Base-by-base conservation (phyloP, 2,888 invertebrate species). In the Laothoe populi region DNA sequence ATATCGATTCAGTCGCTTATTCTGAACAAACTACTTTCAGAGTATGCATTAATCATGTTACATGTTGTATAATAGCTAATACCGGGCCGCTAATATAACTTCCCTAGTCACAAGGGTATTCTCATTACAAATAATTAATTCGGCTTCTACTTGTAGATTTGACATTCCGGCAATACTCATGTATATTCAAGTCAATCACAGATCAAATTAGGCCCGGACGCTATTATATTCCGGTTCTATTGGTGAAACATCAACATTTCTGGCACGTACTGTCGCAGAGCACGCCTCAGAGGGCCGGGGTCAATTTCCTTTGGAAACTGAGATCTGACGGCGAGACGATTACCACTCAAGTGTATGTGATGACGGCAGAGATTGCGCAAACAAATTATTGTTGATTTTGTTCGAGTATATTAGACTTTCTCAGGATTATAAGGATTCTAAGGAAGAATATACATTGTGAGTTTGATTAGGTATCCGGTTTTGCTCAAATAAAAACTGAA, bases 271-370 rank as follows among this genome's bases (percentile, higher is more conserved):
- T 24, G 62, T 62, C 45, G 35, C 46, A 40, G 45, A 45, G 35
- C 61, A 46, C 53, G 60, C 35, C 66, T 53, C 48, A 40, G 62
- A 63, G 57, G 53, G 60, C 60, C 60, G 49, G 64, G 63, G 60
- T 63, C 63, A 64, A 67, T 67, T 67, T 67, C 66, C 66, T 67
- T 61, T 46, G 42, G 45, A 67, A 66, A 67, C 63, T 65, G 42
- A 49, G 49, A 62, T 60, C 60, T 65, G 63, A 63, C 64, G 60
- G 61, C 23, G 49, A 53, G 60, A 40, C 60, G 60, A 61, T 61
- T 61, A 53, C 60, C 19, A 40, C 38, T 53, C 53, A 42, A 61
- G 60, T 61, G 53, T 53, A 53, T 61, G 60, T 53, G 42, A 53
- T 61, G 60, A 61, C 19, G 49, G 42, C n/a, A 40, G 53, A 61